A percentile compares a stretch with the other conserved stretches of the same genome.
phyloP scores from a whole-genome alignment of 1,140 invertebrate genomes.

The Galleria mellonella region DNA sequence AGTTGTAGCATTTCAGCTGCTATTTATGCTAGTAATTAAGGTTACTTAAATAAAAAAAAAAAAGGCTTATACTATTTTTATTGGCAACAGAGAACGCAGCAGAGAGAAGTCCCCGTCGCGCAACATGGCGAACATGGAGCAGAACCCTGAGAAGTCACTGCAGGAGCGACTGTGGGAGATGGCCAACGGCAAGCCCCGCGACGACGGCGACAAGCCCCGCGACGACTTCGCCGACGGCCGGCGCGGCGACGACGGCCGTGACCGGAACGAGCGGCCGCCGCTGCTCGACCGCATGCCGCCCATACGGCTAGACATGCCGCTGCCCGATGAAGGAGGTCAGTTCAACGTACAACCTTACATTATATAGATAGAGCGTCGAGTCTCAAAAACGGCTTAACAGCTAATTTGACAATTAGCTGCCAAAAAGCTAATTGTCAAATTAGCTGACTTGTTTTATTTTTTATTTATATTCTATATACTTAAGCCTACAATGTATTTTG shows the following conservation, averaged over 20 bases:
- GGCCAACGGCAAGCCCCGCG: conserved; percentile 58
- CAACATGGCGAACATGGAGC: conserved; percentile 1
- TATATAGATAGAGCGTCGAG: neutral
- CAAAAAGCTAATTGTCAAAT: too few relatives aligned
- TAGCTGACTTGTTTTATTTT: too few relatives aligned
- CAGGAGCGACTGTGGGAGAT: conserved; percentile 71
- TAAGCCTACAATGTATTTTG: too few relatives aligned
- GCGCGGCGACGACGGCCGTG: neutral
- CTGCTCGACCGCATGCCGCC: conserved; percentile 8
- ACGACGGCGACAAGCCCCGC: conserved; percentile 6
- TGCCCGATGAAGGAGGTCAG: conserved; percentile 13
- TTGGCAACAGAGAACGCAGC: conserved; percentile 27
- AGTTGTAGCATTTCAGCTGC: too few relatives aligned
- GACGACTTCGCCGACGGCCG: conserved; percentile 2
- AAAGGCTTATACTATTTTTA: too few relatives aligned
- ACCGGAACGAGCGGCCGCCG: conserved; percentile 13
- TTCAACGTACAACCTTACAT: neutral
- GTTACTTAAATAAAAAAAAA: too few relatives aligned
- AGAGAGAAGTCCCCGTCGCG: conserved; percentile 52
- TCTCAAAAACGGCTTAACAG: too few relatives aligned
- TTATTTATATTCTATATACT: too few relatives aligned
- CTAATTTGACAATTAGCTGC: too few relatives aligned
- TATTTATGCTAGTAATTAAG: too few relatives aligned
- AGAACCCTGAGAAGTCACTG: conserved; percentile 38
- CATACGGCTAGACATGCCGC: conserved; percentile 4